Base-by-base conservation (phyloP, 2,113 vertebrate species). In the Halcyon senegalensis region DNA sequence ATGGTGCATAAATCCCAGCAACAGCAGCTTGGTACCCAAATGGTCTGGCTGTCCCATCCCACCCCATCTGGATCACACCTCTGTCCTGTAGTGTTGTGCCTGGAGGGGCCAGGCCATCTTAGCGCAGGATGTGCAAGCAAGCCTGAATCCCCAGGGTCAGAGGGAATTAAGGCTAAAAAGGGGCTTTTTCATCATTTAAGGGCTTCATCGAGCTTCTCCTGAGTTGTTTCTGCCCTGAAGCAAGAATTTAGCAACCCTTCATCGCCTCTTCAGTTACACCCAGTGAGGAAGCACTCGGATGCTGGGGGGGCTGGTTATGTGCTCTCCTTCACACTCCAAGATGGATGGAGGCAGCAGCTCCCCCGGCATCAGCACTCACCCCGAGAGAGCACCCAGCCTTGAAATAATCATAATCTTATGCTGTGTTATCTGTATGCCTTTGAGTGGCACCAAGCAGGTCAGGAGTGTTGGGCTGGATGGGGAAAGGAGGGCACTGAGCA, bases 11-110 rank as follows among this genome's bases (percentile, higher is more conserved):
- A 39, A 78, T 16, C 53, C 13, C 39, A 80, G 58, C 41, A 17
- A 13, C 39, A 64, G 17, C 74, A 81, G 30, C 0, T 0, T 2
- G 60, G 66, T 2, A 27, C 41, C 56, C 0, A 0, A 11, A 14
- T 4, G 39, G 14, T 66, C 79, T 10, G 56, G 23, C 31, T 85
- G 75, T 10, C 5, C 56, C 68, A 10, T 15, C 51, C 35, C 15
- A 11, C 41, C 50, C 63, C 56, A 17, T 2, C 23, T 16, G 1
- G 15, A 25, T 5, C 64, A 27, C 48, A 11, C 6, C 21, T 0
- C 33, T 19, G 30, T 46, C 39, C 35, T 35, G n/a, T 3, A 0
- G 51, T 31, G 39, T 48, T 43, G 20, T 33, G 33, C 23, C 48
- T 37, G 60, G 48, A 77, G 41, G n/a, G 86, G 28, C 30, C 75